Evolutionary conservation across 2,797 vertebrate species (phyloP).

Genomic region (Poecilia gillii): DNA sequence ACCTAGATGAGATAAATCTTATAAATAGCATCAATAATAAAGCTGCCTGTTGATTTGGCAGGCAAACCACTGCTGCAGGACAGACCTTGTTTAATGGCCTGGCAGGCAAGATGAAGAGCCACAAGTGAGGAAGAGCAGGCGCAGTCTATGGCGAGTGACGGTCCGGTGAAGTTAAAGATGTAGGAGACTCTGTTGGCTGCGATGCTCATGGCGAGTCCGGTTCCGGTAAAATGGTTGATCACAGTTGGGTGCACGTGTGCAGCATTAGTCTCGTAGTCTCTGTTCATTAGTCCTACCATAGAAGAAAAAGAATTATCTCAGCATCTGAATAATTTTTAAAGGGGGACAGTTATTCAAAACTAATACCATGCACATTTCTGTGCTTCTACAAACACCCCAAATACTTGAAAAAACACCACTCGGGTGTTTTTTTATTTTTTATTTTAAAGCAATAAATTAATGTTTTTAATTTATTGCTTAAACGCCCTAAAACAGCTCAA

Average conservation of each 20-base stretch:
- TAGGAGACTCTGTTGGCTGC: constrained; percentile 89
- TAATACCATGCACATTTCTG: too few relatives aligned
- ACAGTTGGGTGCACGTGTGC: constrained; percentile 59
- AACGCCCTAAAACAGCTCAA: too few relatives aligned
- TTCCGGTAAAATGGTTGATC: constrained; percentile 84
- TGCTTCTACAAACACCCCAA: too few relatives aligned
- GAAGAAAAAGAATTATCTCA: not conserved
- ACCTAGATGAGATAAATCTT: constrained; percentile 68
- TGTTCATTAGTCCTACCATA: constrained; percentile 87
- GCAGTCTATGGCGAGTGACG: constrained; percentile 84
- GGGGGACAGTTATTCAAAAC: too few relatives aligned
- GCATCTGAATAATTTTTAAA: not conserved
- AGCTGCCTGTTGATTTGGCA: too few relatives aligned
- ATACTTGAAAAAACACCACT: too few relatives aligned
- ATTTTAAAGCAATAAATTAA: too few relatives aligned
- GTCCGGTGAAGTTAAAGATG: constrained; percentile 88
- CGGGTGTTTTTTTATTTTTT: too few relatives aligned
- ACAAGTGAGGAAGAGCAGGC: constrained; percentile 90
- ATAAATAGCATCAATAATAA: too few relatives aligned
- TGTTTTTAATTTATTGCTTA: too few relatives aligned
- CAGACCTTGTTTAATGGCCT: constrained; percentile 87
- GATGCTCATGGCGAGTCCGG: constrained; percentile 85
- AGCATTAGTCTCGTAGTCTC: constrained; percentile 81
- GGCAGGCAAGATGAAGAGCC: constrained; percentile 85
- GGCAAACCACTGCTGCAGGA: not conserved